These are phyloP conservation scores for Pollenia amentaria DNA, from an alignment of 2,888 invertebrate genomes.

Conservation along the genomic window DNA sequence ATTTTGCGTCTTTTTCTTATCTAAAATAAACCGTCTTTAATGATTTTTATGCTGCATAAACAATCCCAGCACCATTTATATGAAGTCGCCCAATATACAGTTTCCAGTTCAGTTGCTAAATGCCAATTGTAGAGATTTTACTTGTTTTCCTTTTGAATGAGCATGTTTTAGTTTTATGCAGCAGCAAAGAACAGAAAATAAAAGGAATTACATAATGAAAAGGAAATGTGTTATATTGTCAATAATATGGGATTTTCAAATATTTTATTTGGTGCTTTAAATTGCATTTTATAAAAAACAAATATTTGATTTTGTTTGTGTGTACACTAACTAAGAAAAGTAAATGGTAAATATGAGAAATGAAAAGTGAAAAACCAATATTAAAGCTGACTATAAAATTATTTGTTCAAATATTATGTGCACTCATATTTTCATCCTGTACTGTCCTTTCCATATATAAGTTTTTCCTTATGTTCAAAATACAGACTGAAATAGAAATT, in stretches of 20 bases:
- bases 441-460: too few relatives aligned
- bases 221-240: slow-evolving; percentile 24
- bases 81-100: slow-evolving; percentile 10
- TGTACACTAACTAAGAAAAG: too few relatives aligned
- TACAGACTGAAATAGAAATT: too few relatives aligned
- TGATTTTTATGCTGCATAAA: slow-evolving; percentile 29
- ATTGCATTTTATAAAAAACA: not conserved
- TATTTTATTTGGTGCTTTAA: not conserved
- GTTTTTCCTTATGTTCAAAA: too few relatives aligned
- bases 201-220: too few relatives aligned
- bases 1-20: not conserved
- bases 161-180: not conserved
- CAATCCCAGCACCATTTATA: not conserved
- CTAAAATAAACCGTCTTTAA: not conserved
- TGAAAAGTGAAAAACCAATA: too few relatives aligned
- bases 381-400: too few relatives aligned
- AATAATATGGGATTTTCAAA: slow-evolving; percentile 16
- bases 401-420: too few relatives aligned
- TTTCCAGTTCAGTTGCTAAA: slow-evolving; percentile 53
- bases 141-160: slow-evolving; percentile 18
- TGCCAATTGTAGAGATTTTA: slow-evolving; percentile 32
- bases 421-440: too few relatives aligned
- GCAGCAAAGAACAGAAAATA: not conserved
- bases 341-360: too few relatives aligned
- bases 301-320: slow-evolving; percentile 7